A percentile compares a stretch with the other conserved stretches of the same genome.
These are phyloP conservation scores for Ruditapes philippinarum DNA, from an alignment of 1,140 invertebrate species.

Conservation along the genomic window DNA sequence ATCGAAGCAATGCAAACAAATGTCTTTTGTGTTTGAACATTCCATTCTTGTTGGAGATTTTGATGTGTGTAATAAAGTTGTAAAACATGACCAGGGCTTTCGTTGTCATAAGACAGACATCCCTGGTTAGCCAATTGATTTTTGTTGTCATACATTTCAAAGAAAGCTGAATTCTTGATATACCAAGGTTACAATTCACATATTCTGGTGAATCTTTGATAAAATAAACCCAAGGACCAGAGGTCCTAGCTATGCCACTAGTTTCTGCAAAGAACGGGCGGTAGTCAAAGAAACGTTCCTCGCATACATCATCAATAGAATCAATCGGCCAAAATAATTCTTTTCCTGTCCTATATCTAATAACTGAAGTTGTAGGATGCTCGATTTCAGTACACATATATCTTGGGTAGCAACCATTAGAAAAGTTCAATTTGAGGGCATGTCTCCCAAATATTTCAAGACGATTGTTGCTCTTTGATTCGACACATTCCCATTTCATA, in stretches of 20 bases:
- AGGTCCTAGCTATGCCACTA: not conserved
- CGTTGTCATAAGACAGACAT: conserved; percentile 39
- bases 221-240: conserved; percentile 56
- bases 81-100: conserved; percentile 19
- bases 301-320: conserved; percentile 57
- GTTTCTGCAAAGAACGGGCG: not conserved
- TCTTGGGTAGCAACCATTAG: conserved; percentile 68
- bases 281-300: conserved; percentile 62
- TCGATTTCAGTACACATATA: conserved; percentile 67
- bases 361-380: conserved; percentile 50
- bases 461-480: conserved; percentile 24
- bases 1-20: conserved; percentile 65
- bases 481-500: conserved; percentile 60
- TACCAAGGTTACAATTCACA: conserved; percentile 61
- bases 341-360: conserved; percentile 59
- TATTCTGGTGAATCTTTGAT: conserved; percentile 38
- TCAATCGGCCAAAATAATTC: conserved; percentile 64
- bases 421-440: conserved; percentile 59
- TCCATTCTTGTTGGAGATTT: conserved; percentile 11
- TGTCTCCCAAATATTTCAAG: not conserved
- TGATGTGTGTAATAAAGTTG: conserved; percentile 59
- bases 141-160: conserved; percentile 53
- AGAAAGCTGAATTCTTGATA: conserved; percentile 50
- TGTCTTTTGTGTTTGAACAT: conserved; percentile 25
- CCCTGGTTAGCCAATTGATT: conserved; percentile 28